A percentile compares a stretch with the other conserved stretches of the same genome.
phyloP scores from a whole-genome alignment of 2,797 vertebrate genomes.

The Thamnophis elegans region DNA sequence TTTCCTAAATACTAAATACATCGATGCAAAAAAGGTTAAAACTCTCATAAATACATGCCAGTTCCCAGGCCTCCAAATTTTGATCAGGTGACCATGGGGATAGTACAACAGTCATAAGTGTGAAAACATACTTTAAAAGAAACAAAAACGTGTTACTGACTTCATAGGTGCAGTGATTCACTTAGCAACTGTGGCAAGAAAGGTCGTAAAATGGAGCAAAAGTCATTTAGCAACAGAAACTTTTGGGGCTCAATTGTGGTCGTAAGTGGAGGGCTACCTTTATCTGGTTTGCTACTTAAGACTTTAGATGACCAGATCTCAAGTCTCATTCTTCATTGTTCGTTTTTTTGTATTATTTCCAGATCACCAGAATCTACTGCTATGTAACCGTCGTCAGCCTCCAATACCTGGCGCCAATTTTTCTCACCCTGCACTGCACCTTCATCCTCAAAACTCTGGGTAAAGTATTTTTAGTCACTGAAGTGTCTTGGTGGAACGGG shows the following conservation, averaged over 20 bases:
- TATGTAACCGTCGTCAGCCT: constrained; percentile 90
- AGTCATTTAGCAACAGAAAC: too few species aligned
- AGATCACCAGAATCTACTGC: constrained; percentile 92
- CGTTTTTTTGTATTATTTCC: neutral
- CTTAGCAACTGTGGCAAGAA: too few species aligned
- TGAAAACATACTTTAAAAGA: neutral
- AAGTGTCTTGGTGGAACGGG: neutral
- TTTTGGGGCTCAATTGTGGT: neutral
- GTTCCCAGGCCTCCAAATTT: neutral
- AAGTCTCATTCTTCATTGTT: neutral
- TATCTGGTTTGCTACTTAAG: neutral
- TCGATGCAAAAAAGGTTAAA: too few species aligned
- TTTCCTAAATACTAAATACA: too few species aligned
- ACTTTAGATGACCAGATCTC: neutral
- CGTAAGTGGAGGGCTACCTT: neutral
- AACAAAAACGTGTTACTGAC: too few species aligned
- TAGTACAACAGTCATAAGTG: neutral
- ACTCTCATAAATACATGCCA: neutral
- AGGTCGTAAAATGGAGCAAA: too few species aligned
- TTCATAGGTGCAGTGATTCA: too few species aligned
- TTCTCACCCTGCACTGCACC: constrained; percentile 86
- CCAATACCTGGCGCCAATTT: constrained; percentile 88
- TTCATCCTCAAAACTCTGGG: constrained; percentile 88
- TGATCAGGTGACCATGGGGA: neutral
- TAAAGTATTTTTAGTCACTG: constrained; percentile 48